phyloP scores from a whole-genome alignment of 92 coral and sea anemone species.

The Porites lobata region DNA sequence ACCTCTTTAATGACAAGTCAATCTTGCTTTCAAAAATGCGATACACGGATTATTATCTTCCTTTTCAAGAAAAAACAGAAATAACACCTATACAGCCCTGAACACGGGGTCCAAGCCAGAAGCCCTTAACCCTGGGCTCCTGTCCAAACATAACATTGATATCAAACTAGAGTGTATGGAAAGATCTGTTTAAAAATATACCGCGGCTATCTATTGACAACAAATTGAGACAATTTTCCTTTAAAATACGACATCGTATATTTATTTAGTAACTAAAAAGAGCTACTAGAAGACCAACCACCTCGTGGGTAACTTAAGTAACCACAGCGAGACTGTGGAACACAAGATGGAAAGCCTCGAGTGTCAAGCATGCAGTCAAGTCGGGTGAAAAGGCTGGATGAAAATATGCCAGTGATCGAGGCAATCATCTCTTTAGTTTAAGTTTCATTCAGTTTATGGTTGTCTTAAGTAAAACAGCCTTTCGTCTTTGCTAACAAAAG shows the following conservation, averaged over 20 bases:
- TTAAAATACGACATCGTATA: not conserved
- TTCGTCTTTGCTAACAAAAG: too few relatives aligned
- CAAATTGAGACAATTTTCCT: constrained; percentile 8
- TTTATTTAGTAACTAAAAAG: constrained; percentile 11
- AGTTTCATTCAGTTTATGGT: too few relatives aligned
- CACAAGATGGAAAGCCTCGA: too few relatives aligned
- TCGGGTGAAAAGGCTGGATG: too few relatives aligned
- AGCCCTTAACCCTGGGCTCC: too few relatives aligned
- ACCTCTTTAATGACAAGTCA: not conserved
- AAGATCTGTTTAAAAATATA: not conserved
- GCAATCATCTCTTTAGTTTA: too few relatives aligned
- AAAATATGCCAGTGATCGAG: too few relatives aligned
- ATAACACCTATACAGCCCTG: not conserved
- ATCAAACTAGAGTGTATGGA: not conserved
- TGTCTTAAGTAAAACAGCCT: too few relatives aligned
- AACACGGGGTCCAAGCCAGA: constrained; percentile 1
- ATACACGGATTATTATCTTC: constrained; percentile 4
- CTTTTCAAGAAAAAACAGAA: constrained; percentile 8
- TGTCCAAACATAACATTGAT: not conserved
- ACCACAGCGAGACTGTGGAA: too few relatives aligned
- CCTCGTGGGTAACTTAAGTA: too few relatives aligned
- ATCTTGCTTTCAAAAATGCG: not conserved
- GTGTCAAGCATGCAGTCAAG: too few relatives aligned
- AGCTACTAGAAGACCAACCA: too few relatives aligned
- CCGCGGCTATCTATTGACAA: not conserved